Conservation (phyloP, 2,888 invertebrate genomes). For the Orthosia incerta region DNA sequence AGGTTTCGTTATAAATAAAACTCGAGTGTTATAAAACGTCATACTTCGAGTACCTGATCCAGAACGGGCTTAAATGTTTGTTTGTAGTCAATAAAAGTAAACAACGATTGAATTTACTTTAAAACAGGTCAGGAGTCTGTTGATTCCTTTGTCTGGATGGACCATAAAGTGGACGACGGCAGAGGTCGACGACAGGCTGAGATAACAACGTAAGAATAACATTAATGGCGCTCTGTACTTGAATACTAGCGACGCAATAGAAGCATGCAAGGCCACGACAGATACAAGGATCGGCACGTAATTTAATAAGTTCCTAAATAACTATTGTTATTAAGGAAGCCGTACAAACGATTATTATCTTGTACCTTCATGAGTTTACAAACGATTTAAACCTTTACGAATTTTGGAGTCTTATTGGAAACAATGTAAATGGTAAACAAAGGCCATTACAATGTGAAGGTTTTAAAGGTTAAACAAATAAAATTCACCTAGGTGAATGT, state of each 20-base stretch:
- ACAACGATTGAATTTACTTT: constrained; percentile 52
- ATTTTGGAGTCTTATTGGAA: constrained; percentile 34
- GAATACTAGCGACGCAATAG: constrained; percentile 63
- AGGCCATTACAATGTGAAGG: constrained; percentile 47
- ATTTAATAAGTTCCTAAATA: constrained; percentile 64
- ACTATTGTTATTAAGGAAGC: constrained; percentile 57
- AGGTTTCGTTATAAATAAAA: constrained; percentile 73
- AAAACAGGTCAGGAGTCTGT: constrained; percentile 42
- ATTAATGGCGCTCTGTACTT: constrained; percentile 59
- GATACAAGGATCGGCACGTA: constrained; percentile 57
- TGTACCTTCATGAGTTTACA: constrained; percentile 45
- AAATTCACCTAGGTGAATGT: constrained; percentile 42
- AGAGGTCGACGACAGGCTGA: constrained; percentile 64
- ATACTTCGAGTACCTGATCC: constrained; percentile 35
- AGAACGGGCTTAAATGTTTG: constrained; percentile 13
- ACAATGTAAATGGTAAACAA: constrained; percentile 43
- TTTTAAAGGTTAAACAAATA: constrained; percentile 35
- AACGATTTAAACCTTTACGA: constrained; percentile 15
- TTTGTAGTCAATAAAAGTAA: constrained; percentile 48
- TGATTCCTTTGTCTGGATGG: constrained; percentile 58
- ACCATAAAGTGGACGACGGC: constrained; percentile 51
- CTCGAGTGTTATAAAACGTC: constrained; percentile 54
- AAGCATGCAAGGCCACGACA: constrained; percentile 60
- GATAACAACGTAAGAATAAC: constrained; percentile 66
- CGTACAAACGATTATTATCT: constrained; percentile 51